These are phyloP conservation scores for Caenorhabditis inopinata DNA, from an alignment of 1,140 invertebrate species.

Conservation along the genomic window DNA sequence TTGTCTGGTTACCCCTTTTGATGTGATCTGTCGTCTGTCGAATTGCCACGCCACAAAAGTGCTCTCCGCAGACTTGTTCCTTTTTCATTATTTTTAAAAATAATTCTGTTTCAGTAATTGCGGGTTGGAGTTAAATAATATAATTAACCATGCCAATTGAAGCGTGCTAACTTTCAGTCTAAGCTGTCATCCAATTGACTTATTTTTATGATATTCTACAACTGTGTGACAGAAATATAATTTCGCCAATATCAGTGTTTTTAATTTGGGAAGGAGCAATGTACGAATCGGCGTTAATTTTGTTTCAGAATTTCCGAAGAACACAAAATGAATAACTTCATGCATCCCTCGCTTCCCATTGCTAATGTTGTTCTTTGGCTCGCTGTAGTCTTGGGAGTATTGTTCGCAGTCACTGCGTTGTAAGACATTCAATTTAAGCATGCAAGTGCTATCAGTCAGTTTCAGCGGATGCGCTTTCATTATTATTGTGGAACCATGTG, in stretches of 20 bases:
- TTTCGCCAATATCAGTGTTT: no score
- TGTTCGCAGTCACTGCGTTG: not conserved
- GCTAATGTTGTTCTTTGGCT: not conserved
- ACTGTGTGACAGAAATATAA: no score
- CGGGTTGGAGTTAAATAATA: not conserved
- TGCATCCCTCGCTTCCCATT: not conserved
- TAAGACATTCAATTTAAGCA: not conserved
- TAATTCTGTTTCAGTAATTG: not conserved
- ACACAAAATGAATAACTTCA: not conserved
- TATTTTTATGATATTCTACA: no score
- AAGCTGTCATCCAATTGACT: no score
- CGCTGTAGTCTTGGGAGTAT: not conserved
- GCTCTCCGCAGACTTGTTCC: not conserved
- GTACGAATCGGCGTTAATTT: no score
- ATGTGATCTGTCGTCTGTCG: not conserved
- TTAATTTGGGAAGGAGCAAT: no score
- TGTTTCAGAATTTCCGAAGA: not conserved
- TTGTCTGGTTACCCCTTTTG: no score
- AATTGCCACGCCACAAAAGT: conserved; percentile 21
- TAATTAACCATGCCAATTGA: no score
- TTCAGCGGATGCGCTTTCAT: not conserved
- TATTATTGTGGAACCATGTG: not conserved
- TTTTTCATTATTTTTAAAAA: not conserved
- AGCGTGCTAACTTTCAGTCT: no score
- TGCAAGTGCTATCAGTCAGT: not conserved